These are phyloP conservation scores for Trachelus troglodyta DNA, from an alignment of 2,888 invertebrate genomes.

Conservation along the genomic window DNA sequence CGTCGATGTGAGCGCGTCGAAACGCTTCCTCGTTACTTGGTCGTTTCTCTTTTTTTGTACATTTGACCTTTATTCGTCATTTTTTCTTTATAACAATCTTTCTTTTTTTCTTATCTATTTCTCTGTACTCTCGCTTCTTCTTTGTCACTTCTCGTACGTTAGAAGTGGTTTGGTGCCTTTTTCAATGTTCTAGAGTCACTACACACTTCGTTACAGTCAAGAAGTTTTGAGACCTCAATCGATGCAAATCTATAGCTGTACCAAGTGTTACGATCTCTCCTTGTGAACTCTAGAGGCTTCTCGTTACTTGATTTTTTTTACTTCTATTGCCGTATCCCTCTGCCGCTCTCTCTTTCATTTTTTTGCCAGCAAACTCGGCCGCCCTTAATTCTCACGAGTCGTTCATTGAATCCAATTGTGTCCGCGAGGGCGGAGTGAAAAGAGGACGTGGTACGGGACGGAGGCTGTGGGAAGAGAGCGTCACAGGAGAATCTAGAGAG, in stretches of 20 bases:
- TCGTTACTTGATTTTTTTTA: neutral
- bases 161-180: constrained; percentile 20
- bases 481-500: constrained; percentile 20
- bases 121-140: neutral
- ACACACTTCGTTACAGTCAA: neutral
- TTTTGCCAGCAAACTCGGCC: constrained; percentile 11
- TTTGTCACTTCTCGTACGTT: neutral
- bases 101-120: neutral
- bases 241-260: neutral
- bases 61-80: constrained; percentile 3
- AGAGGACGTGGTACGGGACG: neutral
- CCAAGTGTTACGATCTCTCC: neutral
- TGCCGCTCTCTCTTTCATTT: neutral
- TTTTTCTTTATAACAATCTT: neutral
- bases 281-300: neutral
- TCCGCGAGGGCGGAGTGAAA: neutral
- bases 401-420: constrained; percentile 6
- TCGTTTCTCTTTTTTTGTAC: constrained; percentile 9
- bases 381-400: constrained; percentile 12
- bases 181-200: constrained; percentile 1
- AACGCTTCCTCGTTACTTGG: constrained; percentile 11
- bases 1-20: constrained; percentile 6
- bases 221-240: neutral
- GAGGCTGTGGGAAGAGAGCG: neutral
- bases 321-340: neutral